Base-by-base conservation (phyloP, 1,140 invertebrate genomes). In the Pseudomyrmex flavicornis region DNA sequence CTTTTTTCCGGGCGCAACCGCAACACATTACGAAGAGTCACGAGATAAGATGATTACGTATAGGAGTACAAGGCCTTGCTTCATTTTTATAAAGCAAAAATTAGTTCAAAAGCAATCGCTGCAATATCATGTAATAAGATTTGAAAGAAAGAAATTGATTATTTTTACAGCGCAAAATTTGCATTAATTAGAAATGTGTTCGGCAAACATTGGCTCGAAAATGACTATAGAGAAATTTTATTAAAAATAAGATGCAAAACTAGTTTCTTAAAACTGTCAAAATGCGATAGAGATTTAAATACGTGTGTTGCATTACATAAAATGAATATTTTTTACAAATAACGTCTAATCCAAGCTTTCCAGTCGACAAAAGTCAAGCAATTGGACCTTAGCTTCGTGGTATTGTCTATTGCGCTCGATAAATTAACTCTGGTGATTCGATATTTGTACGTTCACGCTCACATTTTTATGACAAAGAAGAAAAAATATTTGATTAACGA, bases 401-500 rank as follows among this genome's bases (percentile, higher is more conserved):
- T 59, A 9, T 5, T n/a, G 9, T 74, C 56, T 68, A 54, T 44
- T 66, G 61, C 74, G 63, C 48, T 26, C 7, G 12, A 52, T 65
- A 66, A 26, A 26, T 26, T 26, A 26, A 26, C 3, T 26, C 26
- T 26, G 2, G 10, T 52, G 35, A 35, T 7, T 65, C 46, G 10
- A 50, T 35, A 35, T 35, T 35, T 35, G 5, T 35, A 35, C 35
- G 35, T 35, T 35, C 5, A 35, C 35, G 35, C 35, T 35, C 35
- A 35, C 35, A 35, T 35, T 35, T 35, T 3, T 7, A 35, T 35
- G 4, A 35, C 9, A 26, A 17, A 63, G 52, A 13, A 15, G 8
- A 52, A 12, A 66, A 8, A 48, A 77, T 54, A 54, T 17, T 77
- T n/a, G 44, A 5, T 66, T 66, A 76, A 48, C 10, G 13, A 63